A percentile compares a stretch with the other conserved stretches of the same genome.
phyloP scores from a whole-genome alignment of 2,888 invertebrate species.

The Cheilosia vulpina region DNA sequence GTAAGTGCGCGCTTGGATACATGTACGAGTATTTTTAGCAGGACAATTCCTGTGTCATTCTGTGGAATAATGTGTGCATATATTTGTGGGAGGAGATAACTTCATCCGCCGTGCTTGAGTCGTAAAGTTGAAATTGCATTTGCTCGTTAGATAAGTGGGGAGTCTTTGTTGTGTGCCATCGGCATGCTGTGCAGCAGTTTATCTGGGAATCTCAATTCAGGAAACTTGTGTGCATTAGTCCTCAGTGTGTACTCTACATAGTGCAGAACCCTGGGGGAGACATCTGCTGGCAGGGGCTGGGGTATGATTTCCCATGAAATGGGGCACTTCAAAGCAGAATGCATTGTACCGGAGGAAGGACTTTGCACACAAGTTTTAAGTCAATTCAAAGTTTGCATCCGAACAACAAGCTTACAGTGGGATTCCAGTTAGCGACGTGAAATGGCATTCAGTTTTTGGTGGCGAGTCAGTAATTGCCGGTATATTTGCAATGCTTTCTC shows the following conservation, averaged over 20 bases:
- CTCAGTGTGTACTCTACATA: constrained; percentile 30
- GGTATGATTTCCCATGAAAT: not conserved
- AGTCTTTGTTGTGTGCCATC: constrained; percentile 44
- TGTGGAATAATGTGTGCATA: not conserved
- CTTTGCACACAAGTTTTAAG: not conserved
- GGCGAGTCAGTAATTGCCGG: no score
- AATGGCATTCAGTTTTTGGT: not conserved
- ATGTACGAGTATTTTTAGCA: not conserved
- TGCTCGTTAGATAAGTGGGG: constrained; percentile 14
- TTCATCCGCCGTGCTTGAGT: constrained; percentile 17
- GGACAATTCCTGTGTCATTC: constrained; percentile 11
- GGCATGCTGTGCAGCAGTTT: constrained; percentile 22
- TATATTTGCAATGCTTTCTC: no score
- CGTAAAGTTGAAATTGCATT: constrained; percentile 61
- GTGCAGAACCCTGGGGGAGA: constrained; percentile 6
- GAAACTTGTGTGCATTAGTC: constrained; percentile 60
- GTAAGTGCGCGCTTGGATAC: constrained; percentile 33
- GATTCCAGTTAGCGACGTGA: not conserved
- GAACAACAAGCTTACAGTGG: not conserved
- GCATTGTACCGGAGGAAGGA: constrained; percentile 1
- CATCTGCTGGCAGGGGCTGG: not conserved
- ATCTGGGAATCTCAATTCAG: constrained; percentile 40
- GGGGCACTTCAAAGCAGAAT: no score
- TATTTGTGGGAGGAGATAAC: constrained; percentile 5
- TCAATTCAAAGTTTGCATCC: not conserved